Base-by-base conservation (phyloP, 2,113 vertebrate species). In the Phycodurus eques region DNA sequence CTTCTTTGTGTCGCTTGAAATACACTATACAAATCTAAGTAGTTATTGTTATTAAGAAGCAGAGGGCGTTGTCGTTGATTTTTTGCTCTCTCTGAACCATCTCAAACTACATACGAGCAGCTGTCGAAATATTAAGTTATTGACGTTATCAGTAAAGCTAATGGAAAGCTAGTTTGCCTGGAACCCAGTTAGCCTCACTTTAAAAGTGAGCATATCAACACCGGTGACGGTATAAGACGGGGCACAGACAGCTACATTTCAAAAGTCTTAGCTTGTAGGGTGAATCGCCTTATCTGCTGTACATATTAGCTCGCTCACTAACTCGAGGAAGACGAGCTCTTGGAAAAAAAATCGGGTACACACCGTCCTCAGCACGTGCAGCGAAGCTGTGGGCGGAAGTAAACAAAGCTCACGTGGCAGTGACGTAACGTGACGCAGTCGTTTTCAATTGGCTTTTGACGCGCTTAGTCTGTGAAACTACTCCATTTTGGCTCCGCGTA, bases 351-450 rank as follows among this genome's bases (percentile, higher is more conserved):
- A 67, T 17, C 19, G 31, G 13, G 56, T 5, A 69, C 87, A 82
- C 83, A 86, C 87, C 82, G 75, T 75, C 67, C 31, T 43, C 44
- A 61, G 68, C 89, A 89, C 86, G 87, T 88, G 82, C 43, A 67
- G 9, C 0, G 0, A 19, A 67, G 27, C 8, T 44, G 57, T 8
- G 0, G 6, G 14, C 78, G 84, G 87, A 89, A 88, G 91, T 92
- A 94, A 93, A 93, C 92, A 94, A 92, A 89, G 44, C 67, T 91
- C 93, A 94, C 90, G 62, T 93, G 92, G 91, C 73, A 2, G 17
- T 19, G 65, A 46, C 65, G 65, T 49, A 43, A 27, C 20, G 39
- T 56, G 54, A 56, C 54, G 54, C 6, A 9, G 2, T 8, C 0
- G 15, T 43, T 4, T 57, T 78, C 60, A 14, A 44, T 56, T 64